These are phyloP conservation scores for Maccullochella peelii DNA, from an alignment of 2,113 vertebrate species.

Conservation along the genomic window DNA sequence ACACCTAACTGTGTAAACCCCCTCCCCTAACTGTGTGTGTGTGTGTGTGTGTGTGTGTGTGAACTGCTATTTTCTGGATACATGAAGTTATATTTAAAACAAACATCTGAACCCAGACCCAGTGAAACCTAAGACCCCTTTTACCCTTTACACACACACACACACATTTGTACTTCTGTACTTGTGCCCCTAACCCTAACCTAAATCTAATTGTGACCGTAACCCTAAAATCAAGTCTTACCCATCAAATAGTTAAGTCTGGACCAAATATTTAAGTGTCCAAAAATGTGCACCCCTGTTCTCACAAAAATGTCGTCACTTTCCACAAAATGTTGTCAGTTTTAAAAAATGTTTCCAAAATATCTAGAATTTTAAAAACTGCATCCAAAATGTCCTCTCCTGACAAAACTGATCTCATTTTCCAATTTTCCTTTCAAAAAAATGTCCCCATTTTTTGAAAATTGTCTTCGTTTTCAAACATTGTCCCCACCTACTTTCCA, in stretches of 20 bases:
- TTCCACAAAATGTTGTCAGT: too few species aligned
- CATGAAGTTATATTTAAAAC: conserved; percentile 56
- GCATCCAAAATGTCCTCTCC: not conserved
- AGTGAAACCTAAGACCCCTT: conserved; percentile 18
- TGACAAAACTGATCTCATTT: not conserved
- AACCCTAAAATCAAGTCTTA: not conserved
- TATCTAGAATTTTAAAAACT: too few species aligned
- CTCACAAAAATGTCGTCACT: too few species aligned
- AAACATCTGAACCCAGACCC: conserved; percentile 42
- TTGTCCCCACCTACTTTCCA: too few species aligned
- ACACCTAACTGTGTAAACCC: not conserved
- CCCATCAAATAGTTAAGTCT: not conserved
- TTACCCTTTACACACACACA: conserved; percentile 21
- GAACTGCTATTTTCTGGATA: conserved; percentile 35
- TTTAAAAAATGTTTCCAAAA: too few species aligned
- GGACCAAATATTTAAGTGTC: not conserved
- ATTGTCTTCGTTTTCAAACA: too few species aligned
- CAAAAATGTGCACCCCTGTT: not conserved
- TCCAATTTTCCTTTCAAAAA: not conserved
- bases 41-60: conserved; percentile 13
- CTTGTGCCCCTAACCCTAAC: too few species aligned
- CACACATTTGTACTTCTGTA: not conserved
- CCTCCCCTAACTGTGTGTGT: not conserved
- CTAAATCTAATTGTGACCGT: not conserved
- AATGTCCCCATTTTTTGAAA: too few species aligned